Conservation (phyloP, 2,113 vertebrate genomes). For the Myanophis thanlyinensis region DNA sequence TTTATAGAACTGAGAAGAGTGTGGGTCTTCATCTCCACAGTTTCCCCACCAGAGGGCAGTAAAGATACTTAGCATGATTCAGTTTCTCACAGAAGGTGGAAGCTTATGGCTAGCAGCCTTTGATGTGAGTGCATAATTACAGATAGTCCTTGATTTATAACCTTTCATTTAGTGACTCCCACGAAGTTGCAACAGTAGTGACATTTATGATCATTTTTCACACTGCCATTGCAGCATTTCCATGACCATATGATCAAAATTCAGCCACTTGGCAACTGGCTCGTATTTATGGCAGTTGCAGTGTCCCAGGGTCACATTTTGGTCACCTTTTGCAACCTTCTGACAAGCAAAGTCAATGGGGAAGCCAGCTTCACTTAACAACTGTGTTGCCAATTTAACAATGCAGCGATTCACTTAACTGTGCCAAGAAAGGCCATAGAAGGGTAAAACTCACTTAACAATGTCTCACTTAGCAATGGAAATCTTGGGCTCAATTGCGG, state of each 20-base stretch:
- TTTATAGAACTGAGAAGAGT: neutral
- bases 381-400: neutral
- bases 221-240: neutral
- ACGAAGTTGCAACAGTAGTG: no score
- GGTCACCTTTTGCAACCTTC: neutral
- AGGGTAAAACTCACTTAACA: neutral
- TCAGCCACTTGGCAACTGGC: neutral
- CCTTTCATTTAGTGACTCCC: neutral
- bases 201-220: neutral
- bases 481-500: neutral
- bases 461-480: neutral
- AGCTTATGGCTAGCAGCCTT: neutral
- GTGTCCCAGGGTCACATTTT: neutral
- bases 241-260: neutral
- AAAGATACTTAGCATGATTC: neutral
- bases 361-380: neutral
- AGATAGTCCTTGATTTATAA: neutral
- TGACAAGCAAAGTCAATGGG: neutral
- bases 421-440: neutral
- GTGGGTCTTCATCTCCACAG: neutral
- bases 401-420: neutral
- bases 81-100: neutral
- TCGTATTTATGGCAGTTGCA: neutral
- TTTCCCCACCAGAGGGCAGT: conserved; percentile 15
- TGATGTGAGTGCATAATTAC: neutral